A percentile compares a stretch with the other conserved stretches of the same genome.
These are phyloP conservation scores for Helarctos malayanus DNA, from an alignment of 2,797 vertebrate species.

Conservation along the genomic window DNA sequence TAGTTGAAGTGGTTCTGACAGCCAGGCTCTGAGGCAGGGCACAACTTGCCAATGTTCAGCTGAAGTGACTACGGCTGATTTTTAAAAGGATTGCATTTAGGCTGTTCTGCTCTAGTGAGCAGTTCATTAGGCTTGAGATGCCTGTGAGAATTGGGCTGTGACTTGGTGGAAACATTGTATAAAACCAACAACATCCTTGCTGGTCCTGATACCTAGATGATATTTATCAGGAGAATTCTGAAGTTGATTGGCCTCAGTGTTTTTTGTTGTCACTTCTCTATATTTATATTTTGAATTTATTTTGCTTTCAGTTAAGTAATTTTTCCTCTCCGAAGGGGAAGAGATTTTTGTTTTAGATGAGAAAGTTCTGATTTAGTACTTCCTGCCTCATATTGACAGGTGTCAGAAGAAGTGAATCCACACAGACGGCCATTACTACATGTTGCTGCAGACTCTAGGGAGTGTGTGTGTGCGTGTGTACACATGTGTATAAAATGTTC, in stretches of 20 bases:
- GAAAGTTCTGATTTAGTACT: not conserved
- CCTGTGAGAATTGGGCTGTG: slow-evolving; percentile 49
- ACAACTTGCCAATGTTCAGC: slow-evolving; percentile 27
- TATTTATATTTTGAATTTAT: slow-evolving; percentile 50
- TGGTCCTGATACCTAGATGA: slow-evolving; percentile 2
- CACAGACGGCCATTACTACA: not conserved
- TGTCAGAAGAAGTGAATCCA: not conserved
- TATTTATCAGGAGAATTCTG: slow-evolving; percentile 34
- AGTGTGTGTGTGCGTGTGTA: not conserved
- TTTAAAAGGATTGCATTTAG: not conserved
- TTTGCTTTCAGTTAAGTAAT: not conserved
- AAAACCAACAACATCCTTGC: slow-evolving; percentile 40
- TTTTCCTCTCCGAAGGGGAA: not conserved
- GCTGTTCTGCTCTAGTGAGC: not conserved
- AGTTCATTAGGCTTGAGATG: slow-evolving; percentile 62
- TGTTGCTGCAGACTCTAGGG: not conserved
- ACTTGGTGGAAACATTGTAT: slow-evolving; percentile 30
- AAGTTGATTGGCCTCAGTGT: not conserved
- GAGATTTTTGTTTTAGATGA: slow-evolving; percentile 45
- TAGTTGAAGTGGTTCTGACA: slow-evolving; percentile 54
- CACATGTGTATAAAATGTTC: not conserved
- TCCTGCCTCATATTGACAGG: not conserved
- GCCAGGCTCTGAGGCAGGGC: not conserved
- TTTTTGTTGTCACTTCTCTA: not conserved
- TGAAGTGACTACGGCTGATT: slow-evolving; percentile 23